Evolutionary conservation across 2,888 invertebrate species (phyloP), one percentile per base, ranked within the genome.

Genomic region (Coenonympha glycerion): DNA sequence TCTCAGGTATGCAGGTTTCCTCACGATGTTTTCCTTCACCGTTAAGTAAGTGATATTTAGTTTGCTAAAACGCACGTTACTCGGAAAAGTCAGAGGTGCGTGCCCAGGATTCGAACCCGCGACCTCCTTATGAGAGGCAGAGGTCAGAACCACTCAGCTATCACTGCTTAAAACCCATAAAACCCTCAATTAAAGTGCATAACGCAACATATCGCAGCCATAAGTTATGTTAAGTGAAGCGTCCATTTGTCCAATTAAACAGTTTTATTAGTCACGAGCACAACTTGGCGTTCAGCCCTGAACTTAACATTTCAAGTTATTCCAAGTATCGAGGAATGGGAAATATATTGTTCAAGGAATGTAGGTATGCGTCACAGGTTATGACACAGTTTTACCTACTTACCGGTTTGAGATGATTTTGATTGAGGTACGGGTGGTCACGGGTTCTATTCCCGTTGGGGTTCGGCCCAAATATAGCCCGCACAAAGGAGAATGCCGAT

Each of bases 271-370:
- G 13, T 22, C 37, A 22, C 24, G 9, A 24, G 6, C 24, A 6
- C 4, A 15, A 22, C n/a, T 37, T 13, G 22, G 37, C 21, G 21
- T 37, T 11, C 22, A 37, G 37, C 37, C 37, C 22, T 37, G 37
- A 37, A 37, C 37, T 37, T 37, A 37, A 22, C 22, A 15, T 37
- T 22, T 37, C 9, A 22, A 37, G 37, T 13, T 37, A 37, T 22
- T 37, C 37, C 3, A 37, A 22, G 22, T 22, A 37, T 22, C 22
- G 36, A 8, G 37, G 8, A 8, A 15, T 37, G 37, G 6, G 22
- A 5, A 3, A 21, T n/a, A 15, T 33, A 33, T 11, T n/a, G 37
- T 21, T 15, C 13, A n/a, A n/a, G n/a, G n/a, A n/a, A n/a, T n/a
- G 22, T n/a, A n/a, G n/a, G n/a, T n/a, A n/a, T 22, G 37, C 13